A percentile compares a stretch with the other conserved stretches of the same genome.
Evolutionary conservation across 1,140 invertebrate species (phyloP).

Genomic region (Platyscapa corneri): DNA sequence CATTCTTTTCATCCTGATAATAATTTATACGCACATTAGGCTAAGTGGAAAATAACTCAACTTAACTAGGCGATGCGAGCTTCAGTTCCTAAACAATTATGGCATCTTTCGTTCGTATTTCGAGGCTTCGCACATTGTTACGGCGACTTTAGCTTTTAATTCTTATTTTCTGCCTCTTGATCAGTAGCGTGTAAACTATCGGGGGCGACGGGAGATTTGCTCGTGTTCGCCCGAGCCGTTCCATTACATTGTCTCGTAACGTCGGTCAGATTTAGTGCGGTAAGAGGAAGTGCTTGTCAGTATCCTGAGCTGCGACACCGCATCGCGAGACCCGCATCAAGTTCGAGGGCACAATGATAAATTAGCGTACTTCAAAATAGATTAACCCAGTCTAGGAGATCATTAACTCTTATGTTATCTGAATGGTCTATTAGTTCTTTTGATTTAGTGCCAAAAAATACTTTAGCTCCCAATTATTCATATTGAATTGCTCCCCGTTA

Average conservation of each 20-base stretch:
- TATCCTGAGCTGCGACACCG: background rate
- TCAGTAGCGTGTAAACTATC: too few species aligned
- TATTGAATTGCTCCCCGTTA: background rate
- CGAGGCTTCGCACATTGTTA: background rate
- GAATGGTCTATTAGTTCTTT: background rate
- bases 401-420: background rate
- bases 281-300: background rate
- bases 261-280: background rate
- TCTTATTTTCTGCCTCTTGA: background rate
- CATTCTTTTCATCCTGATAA: conserved; percentile 44
- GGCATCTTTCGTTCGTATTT: conserved; percentile 11
- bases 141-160: background rate
- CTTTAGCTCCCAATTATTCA: background rate
- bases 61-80: background rate
- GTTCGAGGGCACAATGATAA: background rate
- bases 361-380: conserved; percentile 4
- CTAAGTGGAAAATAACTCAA: conserved; percentile 47
- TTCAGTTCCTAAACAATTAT: conserved; percentile 13
- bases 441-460: background rate
- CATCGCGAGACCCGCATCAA: background rate
- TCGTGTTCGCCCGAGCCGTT: background rate
- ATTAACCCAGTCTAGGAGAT: background rate
- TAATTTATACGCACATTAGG: conserved; percentile 32
- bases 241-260: background rate
- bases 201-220: background rate